Conservation (phyloP, 2,888 invertebrate species). For the Scaptomyza parva region DNA sequence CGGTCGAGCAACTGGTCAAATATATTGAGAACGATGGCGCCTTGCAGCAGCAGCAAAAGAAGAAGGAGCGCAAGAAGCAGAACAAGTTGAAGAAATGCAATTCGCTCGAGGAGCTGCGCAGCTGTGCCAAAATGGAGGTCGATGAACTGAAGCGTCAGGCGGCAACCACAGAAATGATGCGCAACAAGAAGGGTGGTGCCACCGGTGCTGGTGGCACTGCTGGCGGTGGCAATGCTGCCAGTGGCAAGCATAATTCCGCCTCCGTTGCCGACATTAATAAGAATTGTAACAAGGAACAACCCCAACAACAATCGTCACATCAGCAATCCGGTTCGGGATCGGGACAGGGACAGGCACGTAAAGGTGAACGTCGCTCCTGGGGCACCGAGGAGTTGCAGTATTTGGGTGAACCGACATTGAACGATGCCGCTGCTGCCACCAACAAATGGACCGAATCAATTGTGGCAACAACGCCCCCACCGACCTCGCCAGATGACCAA, state of each 20-base stretch:
- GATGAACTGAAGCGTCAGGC: conserved; percentile 85
- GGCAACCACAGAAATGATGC: conserved; percentile 82
- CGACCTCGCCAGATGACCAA: conserved; percentile 20
- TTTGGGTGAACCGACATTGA: conserved; percentile 70
- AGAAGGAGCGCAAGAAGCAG: conserved; percentile 86
- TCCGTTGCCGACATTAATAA: conserved; percentile 80
- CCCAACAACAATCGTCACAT: conserved; percentile 32
- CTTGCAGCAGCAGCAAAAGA: conserved; percentile 82
- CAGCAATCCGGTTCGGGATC: conserved; percentile 4
- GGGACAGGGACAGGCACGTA: conserved; percentile 52
- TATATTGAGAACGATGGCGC: conserved; percentile 89
- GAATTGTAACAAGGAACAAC: conserved; percentile 65
- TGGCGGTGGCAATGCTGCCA: too few relatives aligned
- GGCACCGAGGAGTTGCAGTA: conserved; percentile 88
- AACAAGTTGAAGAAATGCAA: conserved; percentile 88
- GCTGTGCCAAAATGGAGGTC: conserved; percentile 90
- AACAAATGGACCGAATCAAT: conserved; percentile 25
- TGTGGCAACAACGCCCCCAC: conserved; percentile 19
- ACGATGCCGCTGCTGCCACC: conserved; percentile 4
- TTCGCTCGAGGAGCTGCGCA: conserved; percentile 91
- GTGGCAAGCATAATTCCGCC: conserved; percentile 73
- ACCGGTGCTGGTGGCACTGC: neutral
- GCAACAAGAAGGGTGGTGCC: conserved; percentile 61
- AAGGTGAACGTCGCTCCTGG: conserved; percentile 88
- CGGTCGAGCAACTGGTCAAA: conserved; percentile 91